Conservation (phyloP, 1,140 invertebrate species). For the Drosophila chauvacae region DNA sequence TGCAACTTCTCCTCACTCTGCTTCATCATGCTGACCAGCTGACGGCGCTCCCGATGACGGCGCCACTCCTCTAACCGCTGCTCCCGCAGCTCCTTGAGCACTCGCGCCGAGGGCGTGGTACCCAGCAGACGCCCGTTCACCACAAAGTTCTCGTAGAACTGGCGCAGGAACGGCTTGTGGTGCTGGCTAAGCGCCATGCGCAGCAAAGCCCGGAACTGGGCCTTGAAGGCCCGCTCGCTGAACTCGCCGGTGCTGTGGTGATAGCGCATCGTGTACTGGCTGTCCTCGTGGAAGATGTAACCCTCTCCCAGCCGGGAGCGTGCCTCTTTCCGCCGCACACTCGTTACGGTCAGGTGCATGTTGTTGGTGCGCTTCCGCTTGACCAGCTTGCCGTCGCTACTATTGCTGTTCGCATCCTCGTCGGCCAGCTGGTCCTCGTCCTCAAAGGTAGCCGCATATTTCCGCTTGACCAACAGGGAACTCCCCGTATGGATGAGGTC, state of each 20-base stretch:
- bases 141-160: conserved; percentile 80
- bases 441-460: conserved; percentile 62
- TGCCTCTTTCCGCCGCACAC: conserved; percentile 41
- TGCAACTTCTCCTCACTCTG: conserved; percentile 32
- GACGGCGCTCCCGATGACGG: conserved; percentile 55
- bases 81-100: conserved; percentile 65
- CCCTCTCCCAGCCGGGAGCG: conserved; percentile 65
- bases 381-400: conserved; percentile 40
- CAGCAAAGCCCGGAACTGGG: conserved; percentile 74
- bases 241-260: conserved; percentile 82
- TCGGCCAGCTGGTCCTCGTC: conserved; percentile 30
- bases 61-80: conserved; percentile 76
- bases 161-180: conserved; percentile 77
- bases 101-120: conserved; percentile 68
- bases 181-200: conserved; percentile 70
- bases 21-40: conserved; percentile 45
- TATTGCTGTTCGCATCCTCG: conserved; percentile 50
- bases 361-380: conserved; percentile 69
- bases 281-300: conserved; percentile 77
- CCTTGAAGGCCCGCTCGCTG: conserved; percentile 75
- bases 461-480: conserved; percentile 61
- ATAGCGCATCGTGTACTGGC: conserved; percentile 72
- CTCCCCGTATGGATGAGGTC: conserved; percentile 69
- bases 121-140: conserved; percentile 68
- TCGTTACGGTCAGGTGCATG: conserved; percentile 33